Base-by-base conservation (phyloP, 64 coral and sea anemone genomes). In the Anthopleura sola region DNA sequence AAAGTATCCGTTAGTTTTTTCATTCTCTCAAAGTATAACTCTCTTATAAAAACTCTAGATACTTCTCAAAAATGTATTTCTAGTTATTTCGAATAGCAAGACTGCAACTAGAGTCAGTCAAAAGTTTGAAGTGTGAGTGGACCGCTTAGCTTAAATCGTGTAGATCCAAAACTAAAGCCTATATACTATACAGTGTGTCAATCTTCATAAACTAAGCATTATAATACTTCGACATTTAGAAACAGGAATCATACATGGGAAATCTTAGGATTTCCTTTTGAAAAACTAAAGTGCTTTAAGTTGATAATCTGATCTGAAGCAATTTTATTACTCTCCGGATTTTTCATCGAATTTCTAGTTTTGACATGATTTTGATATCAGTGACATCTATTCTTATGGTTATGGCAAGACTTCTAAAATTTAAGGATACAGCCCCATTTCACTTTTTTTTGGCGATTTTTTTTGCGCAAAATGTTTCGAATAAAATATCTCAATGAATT, bases 271-370 rank as follows among this genome's bases (percentile, higher is more conserved):
- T 71, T 32, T 71, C 66, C 66, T 71, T 32, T 34, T 34, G 31
- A 33, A 71, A 71, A 48, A 48, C 44, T 79, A 5, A 79, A 48
- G 36, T 38, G 37, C n/a, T 23, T 47, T 79, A 23, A 79, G 6
- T 79, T 44, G 38, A 79, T 79, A 44, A 79, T 48, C 76, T 33
- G 44, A 62, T 62, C 76, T 79, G 37, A 79, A 26, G 11, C 26
- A 71, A 16, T 71, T 71, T 71, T 8, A 34, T 31, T 32, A 32
- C 3, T 32, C 24, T 68, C 15, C 66, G 28, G 11, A n/a, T 62
- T 62, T 62, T 62, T n/a, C 21, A 21, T 23, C 60, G 34, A 71
- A 31, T 34, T 14, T 71, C 28, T 71, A 33, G 66, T 71, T 11
- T 15, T 3, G 10, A 14, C 29, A 71, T 34, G 31, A 71, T 71